Base-by-base conservation (phyloP, 2,113 vertebrate species). In the Polyodon spathula region DNA sequence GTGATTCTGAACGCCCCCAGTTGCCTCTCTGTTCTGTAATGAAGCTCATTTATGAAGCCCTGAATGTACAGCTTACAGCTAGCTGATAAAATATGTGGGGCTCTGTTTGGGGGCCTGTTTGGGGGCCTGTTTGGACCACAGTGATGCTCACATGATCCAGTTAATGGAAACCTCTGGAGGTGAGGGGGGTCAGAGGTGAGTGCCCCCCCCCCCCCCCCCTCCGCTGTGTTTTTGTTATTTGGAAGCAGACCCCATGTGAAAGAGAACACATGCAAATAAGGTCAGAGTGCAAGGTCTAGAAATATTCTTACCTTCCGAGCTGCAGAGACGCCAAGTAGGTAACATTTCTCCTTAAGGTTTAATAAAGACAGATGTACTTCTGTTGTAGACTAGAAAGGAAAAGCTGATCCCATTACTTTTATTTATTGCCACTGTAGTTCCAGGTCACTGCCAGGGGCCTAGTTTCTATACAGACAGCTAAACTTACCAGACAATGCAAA, bases 141-240 rank as follows among this genome's bases (percentile, higher is more conserved):
- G 61, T 62, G 54, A 8, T 5, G 9, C 40, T 60, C 27, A 56
- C 56, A 46, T 40, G 62, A 50, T 42, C 6, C n/a, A 15, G 50
- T 14, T 44, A 63, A 62, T 60, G 58, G 40, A 63, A 65, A 5
- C n/a, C 8, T 12, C 10, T 2, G 5, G 56, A 64, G 65, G 69
- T 59, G 64, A 62, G 62, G 11, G 1, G 43, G 76, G 79, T 76
- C 73, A 78, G 56, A 77, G 83, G 79, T 82, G 69, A 69, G 54
- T 3, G 51, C 4, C 68, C 58, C 64, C 69, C 56, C 61, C 62
- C 67, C 4, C 68, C 58, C 64, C 69, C 56, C 61, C 62, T 68
- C 38, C 68, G 66, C 69, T 44, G 56, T 66, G 72, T 75, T 76
- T 27, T 68, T 67, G 73, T 64, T 50, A 59, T 66, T 59, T 70